Evolutionary conservation across 2,888 invertebrate species (phyloP), one percentile per base, ranked within the genome.

Genomic region (Magallana nippona): DNA sequence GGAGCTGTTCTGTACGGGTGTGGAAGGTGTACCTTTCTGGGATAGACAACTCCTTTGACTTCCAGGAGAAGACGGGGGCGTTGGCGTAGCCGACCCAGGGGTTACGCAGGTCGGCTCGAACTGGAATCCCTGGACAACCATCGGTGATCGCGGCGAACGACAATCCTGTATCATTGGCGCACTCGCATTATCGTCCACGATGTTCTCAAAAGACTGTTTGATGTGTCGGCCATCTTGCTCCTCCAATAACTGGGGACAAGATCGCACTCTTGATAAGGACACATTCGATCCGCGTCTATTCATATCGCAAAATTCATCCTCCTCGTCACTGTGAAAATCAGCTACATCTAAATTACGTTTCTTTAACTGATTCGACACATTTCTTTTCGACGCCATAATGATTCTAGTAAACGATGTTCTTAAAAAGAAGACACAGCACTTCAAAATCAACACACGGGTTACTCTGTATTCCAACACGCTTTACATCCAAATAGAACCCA

Each of bases 1-100:
- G 5, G 89, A 89, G 0, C 83, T 81, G 10, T 85, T 86, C 79
- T 83, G 86, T 17, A 81, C 85, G 8, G 87, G 86, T 19, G 88
- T 87, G 10, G 86, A 81, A 57, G 88, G 82, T 5, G 88, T 86
- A 79, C 89, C 89, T 81, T 86, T 88, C 78, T 89, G 83, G 19
- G 90, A 89, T 56, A 87, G 80, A 27, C 85, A 81, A 81, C 90
- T 91, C 19, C 89, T 85, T 13, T 90, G 86, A 85, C 91, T 91
- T 78, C 88, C 89, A 10, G 91, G 91, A 2, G 91, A 89, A 5
- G 91, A 91, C 1, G 91, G 91, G 1, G 91, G 91, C 0, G 90
- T 91, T 15, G 91, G 91, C 1, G 91, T 91, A 57, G 86, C 88
- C 0, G 91, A 91, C 13, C 89, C 85, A 3, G 87, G 86, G 19